These are phyloP conservation scores for Scaptomyza montana DNA, from an alignment of 1,140 invertebrate species.

Conservation along the genomic window DNA sequence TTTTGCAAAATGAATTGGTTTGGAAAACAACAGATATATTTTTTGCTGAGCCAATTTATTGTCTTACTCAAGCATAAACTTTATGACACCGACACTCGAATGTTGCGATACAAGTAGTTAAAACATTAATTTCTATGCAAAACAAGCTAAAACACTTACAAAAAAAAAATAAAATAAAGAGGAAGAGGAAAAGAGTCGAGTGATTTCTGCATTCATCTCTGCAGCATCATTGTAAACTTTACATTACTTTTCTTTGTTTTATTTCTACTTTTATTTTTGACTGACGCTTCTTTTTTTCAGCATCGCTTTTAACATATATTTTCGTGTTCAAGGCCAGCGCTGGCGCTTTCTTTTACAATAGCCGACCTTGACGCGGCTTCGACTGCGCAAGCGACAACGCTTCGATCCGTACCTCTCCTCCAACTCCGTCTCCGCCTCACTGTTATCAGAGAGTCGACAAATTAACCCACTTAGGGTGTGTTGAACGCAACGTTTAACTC, in stretches of 20 bases:
- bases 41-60: conserved; percentile 33
- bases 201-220: conserved; percentile 42
- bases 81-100: conserved; percentile 55
- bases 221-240: conserved; percentile 13
- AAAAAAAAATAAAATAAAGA: conserved; percentile 14
- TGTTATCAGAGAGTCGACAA: conserved; percentile 68
- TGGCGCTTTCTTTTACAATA: conserved; percentile 82
- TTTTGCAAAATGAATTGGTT: conserved; percentile 56
- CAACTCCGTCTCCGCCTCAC: conserved; percentile 1
- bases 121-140: conserved; percentile 64
- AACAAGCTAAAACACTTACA: conserved; percentile 28
- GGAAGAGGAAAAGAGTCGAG: neutral
- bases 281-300: conserved; percentile 27
- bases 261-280: neutral
- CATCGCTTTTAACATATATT: conserved; percentile 21
- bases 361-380: conserved; percentile 70
- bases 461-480: conserved; percentile 75
- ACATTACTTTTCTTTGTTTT: conserved; percentile 12
- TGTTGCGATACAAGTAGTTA: conserved; percentile 56
- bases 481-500: conserved; percentile 57
- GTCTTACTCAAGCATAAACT: conserved; percentile 73
- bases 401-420: neutral
- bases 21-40: conserved; percentile 11
- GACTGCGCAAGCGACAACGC: conserved; percentile 37
- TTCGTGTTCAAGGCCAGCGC: conserved; percentile 76